phyloP scores from a whole-genome alignment of 2,113 vertebrate genomes.

The Picathartes gymnocephalus region DNA sequence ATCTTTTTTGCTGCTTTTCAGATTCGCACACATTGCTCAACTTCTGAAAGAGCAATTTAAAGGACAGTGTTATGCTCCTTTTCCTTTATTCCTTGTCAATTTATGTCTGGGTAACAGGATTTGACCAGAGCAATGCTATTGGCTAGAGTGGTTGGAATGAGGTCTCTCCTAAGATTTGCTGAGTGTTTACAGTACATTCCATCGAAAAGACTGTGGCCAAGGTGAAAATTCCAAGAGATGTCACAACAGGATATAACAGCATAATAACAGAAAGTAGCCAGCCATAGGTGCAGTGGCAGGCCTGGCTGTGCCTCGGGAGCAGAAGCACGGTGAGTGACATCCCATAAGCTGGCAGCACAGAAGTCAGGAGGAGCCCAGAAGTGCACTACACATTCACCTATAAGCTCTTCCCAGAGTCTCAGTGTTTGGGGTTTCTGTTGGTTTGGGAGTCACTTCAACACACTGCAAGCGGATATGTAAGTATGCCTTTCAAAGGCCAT shows the following conservation, averaged over 20 bases:
- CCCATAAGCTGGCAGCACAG: neutral
- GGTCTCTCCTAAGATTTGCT: neutral
- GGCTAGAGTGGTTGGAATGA: neutral
- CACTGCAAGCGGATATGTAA: neutral
- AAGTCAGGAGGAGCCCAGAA: neutral
- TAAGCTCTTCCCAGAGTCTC: neutral
- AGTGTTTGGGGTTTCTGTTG: neutral
- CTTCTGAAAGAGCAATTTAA: neutral
- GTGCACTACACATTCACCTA: rapidly evolving
- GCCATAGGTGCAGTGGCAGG: rapidly evolving
- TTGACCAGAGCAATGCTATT: neutral
- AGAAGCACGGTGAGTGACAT: rapidly evolving
- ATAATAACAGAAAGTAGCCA: neutral
- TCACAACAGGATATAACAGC: neutral
- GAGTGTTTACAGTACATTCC: neutral
- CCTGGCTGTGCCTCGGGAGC: rapidly evolving
- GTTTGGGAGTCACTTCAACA: neutral
- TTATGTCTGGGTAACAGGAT: neutral
- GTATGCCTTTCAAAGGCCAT: neutral
- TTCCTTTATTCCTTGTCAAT: neutral
- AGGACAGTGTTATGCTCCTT: neutral
- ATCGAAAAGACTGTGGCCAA: neutral
- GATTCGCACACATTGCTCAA: neutral
- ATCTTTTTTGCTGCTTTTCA: neutral
- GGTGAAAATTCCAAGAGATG: neutral